phyloP scores from a whole-genome alignment of 1,140 invertebrate genomes.

The Dreissena rostriformis region DNA sequence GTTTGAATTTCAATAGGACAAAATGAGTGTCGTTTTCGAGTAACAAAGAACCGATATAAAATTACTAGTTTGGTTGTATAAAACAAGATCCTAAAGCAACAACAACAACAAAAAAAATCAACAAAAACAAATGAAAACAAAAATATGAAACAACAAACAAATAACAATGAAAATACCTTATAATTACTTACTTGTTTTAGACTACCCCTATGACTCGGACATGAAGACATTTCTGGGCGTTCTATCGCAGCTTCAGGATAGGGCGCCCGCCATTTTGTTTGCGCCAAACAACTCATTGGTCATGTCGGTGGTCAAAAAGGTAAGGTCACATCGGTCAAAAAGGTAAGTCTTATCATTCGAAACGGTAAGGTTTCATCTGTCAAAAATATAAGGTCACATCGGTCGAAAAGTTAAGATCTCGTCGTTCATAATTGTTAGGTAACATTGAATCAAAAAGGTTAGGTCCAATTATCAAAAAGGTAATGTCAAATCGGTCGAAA shows the following conservation, averaged over 20 bases:
- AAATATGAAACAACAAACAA: not conserved
- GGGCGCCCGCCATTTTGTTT: constrained; percentile 81
- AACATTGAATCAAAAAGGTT: too few relatives aligned
- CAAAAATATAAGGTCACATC: too few relatives aligned
- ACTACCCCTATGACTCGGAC: not conserved
- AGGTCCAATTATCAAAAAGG: too few relatives aligned
- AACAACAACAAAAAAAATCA: not conserved
- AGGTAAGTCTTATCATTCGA: too few relatives aligned
- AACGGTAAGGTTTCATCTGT: too few relatives aligned
- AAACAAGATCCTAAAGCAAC: not conserved
- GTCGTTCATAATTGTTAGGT: too few relatives aligned
- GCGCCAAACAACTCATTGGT: constrained; percentile 80
- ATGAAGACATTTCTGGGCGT: constrained; percentile 75
- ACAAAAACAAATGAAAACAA: not conserved
- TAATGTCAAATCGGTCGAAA: too few relatives aligned
- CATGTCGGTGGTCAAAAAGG: constrained; percentile 79
- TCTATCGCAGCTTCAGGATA: constrained; percentile 80
- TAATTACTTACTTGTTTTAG: too few relatives aligned
- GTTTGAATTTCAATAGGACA: not conserved
- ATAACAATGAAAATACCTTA: not conserved
- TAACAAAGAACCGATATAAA: too few relatives aligned
- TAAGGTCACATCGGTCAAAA: constrained; percentile 39
- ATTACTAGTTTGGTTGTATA: not conserved
- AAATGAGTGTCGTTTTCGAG: constrained; percentile 12
- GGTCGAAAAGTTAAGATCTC: too few relatives aligned